Percentiles rank a stretch among this genome's conserved stretches.
Conservation (phyloP, 2,797 vertebrate genomes). For the Anguilla marmorata region DNA sequence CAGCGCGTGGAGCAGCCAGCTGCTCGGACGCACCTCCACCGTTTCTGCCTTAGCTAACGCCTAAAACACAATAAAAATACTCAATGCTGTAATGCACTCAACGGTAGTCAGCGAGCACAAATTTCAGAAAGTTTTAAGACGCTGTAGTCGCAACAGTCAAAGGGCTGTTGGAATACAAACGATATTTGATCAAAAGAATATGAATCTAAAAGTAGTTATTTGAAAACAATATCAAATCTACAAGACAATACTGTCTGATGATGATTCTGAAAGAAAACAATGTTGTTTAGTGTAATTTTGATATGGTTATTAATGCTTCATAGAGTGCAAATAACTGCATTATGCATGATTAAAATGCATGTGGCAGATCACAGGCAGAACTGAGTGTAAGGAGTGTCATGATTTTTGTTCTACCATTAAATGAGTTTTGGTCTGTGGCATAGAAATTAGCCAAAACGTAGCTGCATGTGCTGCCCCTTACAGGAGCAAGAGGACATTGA, state of each 20-base stretch:
- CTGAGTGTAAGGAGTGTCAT: too few species aligned
- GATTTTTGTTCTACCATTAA: too few species aligned
- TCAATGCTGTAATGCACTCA: too few species aligned
- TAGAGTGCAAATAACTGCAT: neutral
- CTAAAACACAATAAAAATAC: neutral
- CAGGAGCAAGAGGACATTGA: constrained; percentile 91
- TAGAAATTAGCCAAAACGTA: neutral
- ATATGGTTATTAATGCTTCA: neutral
- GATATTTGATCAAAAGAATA: neutral
- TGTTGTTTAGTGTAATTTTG: neutral
- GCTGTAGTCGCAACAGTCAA: neutral
- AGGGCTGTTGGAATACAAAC: neutral
- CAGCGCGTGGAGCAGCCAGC: neutral
- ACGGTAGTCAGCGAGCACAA: too few species aligned
- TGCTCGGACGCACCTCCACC: neutral
- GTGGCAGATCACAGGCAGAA: too few species aligned
- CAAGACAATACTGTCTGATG: neutral
- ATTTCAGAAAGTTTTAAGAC: too few species aligned
- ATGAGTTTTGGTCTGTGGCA: too few species aligned
- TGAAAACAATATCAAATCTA: neutral
- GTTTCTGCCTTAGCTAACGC: neutral
- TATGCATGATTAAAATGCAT: too few species aligned
- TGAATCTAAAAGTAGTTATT: neutral
- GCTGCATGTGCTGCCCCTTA: neutral
- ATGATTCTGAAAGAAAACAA: neutral